Evolutionary conservation across 2,888 invertebrate species (phyloP), one percentile per base, ranked within the genome.

Genomic region (Heliconius aoede): DNA sequence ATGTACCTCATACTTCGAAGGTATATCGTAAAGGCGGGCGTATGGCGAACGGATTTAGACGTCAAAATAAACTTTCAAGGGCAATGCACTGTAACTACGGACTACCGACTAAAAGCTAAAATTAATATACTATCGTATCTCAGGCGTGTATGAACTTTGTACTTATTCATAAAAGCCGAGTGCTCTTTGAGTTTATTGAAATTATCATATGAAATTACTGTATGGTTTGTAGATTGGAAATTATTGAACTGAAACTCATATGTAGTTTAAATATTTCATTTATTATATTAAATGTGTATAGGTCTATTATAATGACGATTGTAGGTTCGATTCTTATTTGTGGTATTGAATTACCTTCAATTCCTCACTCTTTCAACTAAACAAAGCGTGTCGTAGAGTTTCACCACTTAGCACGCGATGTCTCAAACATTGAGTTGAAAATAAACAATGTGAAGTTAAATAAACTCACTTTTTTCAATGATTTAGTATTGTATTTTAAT

Each of bases 11-110:
- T 78, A 76, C 62, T 72, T 65, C n/a, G 65, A 73, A 71, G 76
- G 76, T 76, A 76, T 69, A 58, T 76, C 60, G 76, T 76, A 76
- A 79, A 71, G 80, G 72, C 68, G 64, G 78, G 77, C 79, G 78
- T 80, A 79, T 79, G 80, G 73, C 65, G 78, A 67, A 74, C 81
- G 77, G 79, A 82, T 82, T 79, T 81, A 80, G 81, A 78, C 80
- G 80, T 80, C 80, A 80, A 83, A 82, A 83, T 83, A 83, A 83
- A 82, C 82, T 80, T 81, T 82, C 83, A 83, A 83, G 83, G 83
- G 82, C 81, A 81, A 80, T 82, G 83, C 82, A 81, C 83, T 79
- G 81, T 55, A 69, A 73, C 78, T 74, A 77, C 76, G 58, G 73
- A 71, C 77, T 74, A 78, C 80, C 68, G 60, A 77, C 72, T 78